Evolutionary conservation across 2,888 invertebrate genomes (phyloP).

Genomic region (Tricholauxania praeusta): DNA sequence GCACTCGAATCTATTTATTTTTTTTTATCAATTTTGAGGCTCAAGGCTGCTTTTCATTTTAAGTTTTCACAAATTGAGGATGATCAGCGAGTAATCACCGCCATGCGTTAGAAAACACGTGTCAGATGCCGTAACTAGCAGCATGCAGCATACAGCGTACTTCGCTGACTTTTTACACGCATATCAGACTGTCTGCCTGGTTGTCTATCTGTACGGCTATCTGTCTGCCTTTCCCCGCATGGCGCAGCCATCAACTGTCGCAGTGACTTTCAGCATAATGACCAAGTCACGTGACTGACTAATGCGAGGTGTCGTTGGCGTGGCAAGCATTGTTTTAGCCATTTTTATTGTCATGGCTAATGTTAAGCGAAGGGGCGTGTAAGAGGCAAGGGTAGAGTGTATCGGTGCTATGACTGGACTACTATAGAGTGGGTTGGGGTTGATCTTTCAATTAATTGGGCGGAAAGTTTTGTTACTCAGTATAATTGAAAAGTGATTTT

Average conservation of each 20-base stretch:
- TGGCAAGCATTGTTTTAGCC: conserved; percentile 49
- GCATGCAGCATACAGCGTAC: not conserved
- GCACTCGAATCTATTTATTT: too few species aligned
- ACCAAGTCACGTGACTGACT: conserved; percentile 61
- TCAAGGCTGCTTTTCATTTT: too few species aligned
- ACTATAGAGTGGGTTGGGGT: not conserved
- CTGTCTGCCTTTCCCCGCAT: conserved; percentile 13
- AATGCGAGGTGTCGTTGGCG: conserved; percentile 40
- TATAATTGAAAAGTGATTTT: conserved; percentile 19
- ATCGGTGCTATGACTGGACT: not conserved
- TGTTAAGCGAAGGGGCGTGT: conserved; percentile 21
- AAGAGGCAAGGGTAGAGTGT: too few species aligned
- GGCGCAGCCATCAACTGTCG: not conserved
- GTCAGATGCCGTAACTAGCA: not conserved
- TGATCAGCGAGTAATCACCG: conserved; percentile 36
- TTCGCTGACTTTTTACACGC: conserved; percentile 15
- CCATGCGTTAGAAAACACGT: conserved; percentile 27
- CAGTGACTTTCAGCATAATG: conserved; percentile 57
- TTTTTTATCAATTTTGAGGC: too few species aligned
- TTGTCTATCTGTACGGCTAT: conserved; percentile 6
- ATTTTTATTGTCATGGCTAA: conserved; percentile 53
- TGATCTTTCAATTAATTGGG: conserved; percentile 1
- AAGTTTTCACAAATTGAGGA: conserved; percentile 25
- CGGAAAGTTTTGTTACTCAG: not conserved
- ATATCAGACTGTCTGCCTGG: conserved; percentile 15